A percentile compares a stretch with the other conserved stretches of the same genome.
These are phyloP conservation scores for Bombylius major DNA, from an alignment of 2,888 invertebrate genomes.

Conservation along the genomic window DNA sequence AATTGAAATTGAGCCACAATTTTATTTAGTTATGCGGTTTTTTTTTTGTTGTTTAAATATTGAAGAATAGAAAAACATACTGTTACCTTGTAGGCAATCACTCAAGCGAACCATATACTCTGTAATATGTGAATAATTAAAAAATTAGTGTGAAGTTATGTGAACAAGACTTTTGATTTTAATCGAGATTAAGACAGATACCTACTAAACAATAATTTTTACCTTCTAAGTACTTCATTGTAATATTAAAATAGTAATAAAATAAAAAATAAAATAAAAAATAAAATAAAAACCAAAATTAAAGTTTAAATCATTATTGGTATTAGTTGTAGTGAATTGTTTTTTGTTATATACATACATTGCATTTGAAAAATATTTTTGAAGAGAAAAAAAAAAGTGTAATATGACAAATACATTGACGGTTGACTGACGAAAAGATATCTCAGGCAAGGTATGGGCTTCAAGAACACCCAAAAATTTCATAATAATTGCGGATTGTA, in stretches of 20 bases:
- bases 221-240: background rate
- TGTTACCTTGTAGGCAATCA: background rate
- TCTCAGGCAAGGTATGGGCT: background rate
- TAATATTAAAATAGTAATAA: background rate
- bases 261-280: too few relatives aligned
- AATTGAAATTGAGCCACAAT: constrained; percentile 1
- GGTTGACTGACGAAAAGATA: constrained; percentile 9
- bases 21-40: background rate
- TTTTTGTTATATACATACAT: too few relatives aligned
- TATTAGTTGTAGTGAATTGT: too few relatives aligned
- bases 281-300: too few relatives aligned
- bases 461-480: constrained; percentile 10
- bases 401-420: background rate
- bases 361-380: background rate
- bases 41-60: background rate
- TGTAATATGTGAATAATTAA: constrained; percentile 6
- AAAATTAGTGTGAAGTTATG: constrained; percentile 3
- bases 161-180: background rate
- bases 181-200: background rate
- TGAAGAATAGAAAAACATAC: too few relatives aligned
- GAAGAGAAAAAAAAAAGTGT: background rate
- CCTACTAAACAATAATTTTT: background rate
- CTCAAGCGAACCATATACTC: background rate
- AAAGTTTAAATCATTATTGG: too few relatives aligned
- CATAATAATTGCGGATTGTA: constrained; percentile 1